Conservation (phyloP, 1,140 invertebrate genomes). For the Drosophila virilis region DNA sequence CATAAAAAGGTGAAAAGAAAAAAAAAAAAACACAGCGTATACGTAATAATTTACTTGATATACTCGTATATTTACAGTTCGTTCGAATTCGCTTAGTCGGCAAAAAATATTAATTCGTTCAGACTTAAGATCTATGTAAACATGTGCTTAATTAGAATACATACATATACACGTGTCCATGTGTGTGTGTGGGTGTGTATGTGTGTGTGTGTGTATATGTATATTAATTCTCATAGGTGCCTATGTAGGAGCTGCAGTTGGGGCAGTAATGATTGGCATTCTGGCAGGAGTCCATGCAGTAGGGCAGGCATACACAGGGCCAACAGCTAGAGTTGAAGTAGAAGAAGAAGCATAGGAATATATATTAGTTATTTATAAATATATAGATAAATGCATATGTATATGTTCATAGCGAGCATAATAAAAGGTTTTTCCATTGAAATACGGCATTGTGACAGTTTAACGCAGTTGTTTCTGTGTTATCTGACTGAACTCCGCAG, state of each 20-base stretch:
- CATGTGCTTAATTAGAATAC: neutral
- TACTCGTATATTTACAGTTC: constrained; percentile 22
- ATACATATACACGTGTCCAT: neutral
- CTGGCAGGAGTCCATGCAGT: constrained; percentile 88
- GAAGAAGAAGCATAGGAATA: constrained; percentile 1
- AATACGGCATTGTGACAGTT: neutral
- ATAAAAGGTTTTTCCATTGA: constrained; percentile 5
- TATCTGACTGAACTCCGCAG: constrained; percentile 63
- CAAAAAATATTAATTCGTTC: constrained; percentile 13
- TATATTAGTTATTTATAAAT: neutral
- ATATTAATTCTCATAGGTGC: constrained; percentile 84
- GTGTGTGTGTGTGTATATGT: neutral
- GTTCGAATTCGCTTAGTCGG: constrained; percentile 13
- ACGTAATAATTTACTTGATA: constrained; percentile 31
- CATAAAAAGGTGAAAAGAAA: neutral
- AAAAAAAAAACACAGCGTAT: constrained; percentile 16
- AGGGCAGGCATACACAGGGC: constrained; percentile 86
- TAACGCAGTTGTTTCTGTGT: constrained; percentile 27
- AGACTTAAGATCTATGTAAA: neutral
- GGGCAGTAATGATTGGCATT: constrained; percentile 89
- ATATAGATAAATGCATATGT: neutral
- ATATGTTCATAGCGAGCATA: constrained; percentile 3
- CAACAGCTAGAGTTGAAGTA: constrained; percentile 46
- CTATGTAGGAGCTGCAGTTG: constrained; percentile 87
- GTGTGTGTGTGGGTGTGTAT: neutral